Evolutionary conservation across 2,113 vertebrate species (phyloP).

Genomic region (Crotalus tigris): DNA sequence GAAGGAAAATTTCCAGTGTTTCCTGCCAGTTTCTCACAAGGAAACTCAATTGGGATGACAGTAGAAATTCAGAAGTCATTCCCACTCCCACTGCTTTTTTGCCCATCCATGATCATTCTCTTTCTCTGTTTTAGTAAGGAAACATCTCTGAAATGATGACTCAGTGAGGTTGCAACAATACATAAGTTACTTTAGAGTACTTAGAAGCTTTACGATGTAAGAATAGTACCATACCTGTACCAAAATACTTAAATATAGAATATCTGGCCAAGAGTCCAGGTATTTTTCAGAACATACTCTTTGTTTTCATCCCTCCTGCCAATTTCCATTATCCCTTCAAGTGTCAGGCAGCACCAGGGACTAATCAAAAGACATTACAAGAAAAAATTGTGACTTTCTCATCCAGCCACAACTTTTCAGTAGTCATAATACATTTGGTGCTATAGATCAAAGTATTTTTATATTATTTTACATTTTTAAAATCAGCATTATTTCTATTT

Average conservation of each 20-base stretch:
- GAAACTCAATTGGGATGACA: no score
- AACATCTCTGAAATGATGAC: neutral
- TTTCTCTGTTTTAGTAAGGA: neutral
- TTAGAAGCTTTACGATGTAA: neutral
- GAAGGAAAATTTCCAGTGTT: no score
- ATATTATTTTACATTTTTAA: neutral
- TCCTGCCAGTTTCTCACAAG: no score
- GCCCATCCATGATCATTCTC: no score
- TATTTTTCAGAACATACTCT: neutral
- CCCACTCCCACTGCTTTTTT: no score
- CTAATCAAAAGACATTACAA: neutral
- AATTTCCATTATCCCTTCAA: neutral
- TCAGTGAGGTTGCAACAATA: neutral
- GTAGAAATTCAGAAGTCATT: no score
- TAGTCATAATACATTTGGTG: neutral
- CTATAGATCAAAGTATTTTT: neutral
- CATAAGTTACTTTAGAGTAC: neutral
- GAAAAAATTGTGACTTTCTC: neutral
- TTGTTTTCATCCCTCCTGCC: neutral
- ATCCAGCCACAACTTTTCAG: neutral
- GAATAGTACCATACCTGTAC: neutral
- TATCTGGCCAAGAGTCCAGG: neutral
- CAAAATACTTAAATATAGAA: neutral
- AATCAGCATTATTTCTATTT: neutral
- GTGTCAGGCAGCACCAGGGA: neutral